phyloP scores from a whole-genome alignment of 2,113 vertebrate species.

The Sylvia atricapilla region DNA sequence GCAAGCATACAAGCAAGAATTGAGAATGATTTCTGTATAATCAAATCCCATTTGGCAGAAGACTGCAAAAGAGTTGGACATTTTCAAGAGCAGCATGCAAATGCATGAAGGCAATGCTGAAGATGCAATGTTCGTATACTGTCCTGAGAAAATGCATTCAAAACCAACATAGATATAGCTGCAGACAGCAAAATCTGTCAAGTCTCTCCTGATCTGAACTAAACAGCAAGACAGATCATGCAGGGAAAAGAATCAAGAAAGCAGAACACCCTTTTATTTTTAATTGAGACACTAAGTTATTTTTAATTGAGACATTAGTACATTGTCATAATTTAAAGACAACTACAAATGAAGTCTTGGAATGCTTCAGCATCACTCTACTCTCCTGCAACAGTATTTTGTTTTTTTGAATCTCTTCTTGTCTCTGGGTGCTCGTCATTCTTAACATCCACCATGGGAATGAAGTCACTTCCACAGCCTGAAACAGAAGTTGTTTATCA shows the following conservation, averaged over 20 bases:
- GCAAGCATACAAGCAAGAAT: not conserved
- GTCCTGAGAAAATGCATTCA: not conserved
- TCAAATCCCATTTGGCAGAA: not conserved
- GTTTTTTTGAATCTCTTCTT: not conserved
- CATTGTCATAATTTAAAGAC: not conserved
- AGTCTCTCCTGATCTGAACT: not conserved
- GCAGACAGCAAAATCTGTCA: not conserved
- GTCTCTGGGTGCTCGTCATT: not conserved
- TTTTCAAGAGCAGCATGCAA: not conserved
- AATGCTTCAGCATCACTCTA: not conserved
- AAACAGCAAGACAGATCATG: not conserved
- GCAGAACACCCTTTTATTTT: not conserved
- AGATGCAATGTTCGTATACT: accelerated
- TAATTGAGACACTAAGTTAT: not conserved
- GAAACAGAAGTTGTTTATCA: not conserved
- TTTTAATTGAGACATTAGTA: not conserved
- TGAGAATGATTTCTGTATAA: constrained; percentile 36
- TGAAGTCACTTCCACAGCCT: not conserved
- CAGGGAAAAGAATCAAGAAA: not conserved
- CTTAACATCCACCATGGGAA: not conserved
- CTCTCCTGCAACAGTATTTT: not conserved
- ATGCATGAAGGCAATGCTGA: not conserved
- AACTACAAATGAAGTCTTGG: not conserved
- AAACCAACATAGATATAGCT: not conserved
- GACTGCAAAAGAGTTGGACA: constrained; percentile 5